Conservation (phyloP, 2,888 invertebrate species). For the Neocrepidodera transversa region DNA sequence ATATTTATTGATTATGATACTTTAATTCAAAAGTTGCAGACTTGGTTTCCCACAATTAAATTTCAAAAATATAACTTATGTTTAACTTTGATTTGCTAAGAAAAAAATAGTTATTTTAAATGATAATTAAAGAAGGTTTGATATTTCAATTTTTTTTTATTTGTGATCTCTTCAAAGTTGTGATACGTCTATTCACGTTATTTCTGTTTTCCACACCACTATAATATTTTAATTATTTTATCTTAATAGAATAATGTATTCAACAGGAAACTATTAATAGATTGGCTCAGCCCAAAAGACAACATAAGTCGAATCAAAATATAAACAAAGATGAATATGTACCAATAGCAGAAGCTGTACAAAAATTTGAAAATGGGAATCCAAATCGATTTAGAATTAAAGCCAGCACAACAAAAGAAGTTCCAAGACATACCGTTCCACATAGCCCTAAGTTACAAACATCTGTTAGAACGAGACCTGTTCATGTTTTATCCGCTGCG, state of each 20-base stretch:
- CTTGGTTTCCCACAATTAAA: too few species aligned
- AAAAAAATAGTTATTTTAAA: too few species aligned
- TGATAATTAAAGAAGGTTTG: neutral
- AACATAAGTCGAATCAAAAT: constrained; percentile 38
- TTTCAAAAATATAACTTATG: too few species aligned
- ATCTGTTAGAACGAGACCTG: constrained; percentile 65
- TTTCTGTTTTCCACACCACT: too few species aligned
- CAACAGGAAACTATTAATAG: constrained; percentile 42
- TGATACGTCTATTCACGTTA: neutral
- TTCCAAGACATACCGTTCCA: constrained; percentile 57
- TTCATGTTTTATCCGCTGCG: constrained; percentile 65
- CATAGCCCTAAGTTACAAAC: constrained; percentile 65
- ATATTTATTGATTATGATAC: too few species aligned
- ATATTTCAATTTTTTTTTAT: neutral
- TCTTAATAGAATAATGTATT: too few species aligned
- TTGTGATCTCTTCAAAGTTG: neutral
- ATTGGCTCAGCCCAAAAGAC: constrained; percentile 46
- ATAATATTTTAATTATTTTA: too few species aligned
- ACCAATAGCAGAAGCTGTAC: constrained; percentile 64
- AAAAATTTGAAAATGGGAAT: constrained; percentile 63
- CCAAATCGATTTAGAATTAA: constrained; percentile 63
- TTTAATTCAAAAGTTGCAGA: too few species aligned
- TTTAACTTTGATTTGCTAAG: too few species aligned
- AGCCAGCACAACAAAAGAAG: constrained; percentile 28
- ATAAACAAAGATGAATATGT: constrained; percentile 52